Percentiles rank a stretch among this genome's conserved stretches.
Evolutionary conservation across 1,140 invertebrate genomes (phyloP).

Genomic region (Spodoptera frugiperda): DNA sequence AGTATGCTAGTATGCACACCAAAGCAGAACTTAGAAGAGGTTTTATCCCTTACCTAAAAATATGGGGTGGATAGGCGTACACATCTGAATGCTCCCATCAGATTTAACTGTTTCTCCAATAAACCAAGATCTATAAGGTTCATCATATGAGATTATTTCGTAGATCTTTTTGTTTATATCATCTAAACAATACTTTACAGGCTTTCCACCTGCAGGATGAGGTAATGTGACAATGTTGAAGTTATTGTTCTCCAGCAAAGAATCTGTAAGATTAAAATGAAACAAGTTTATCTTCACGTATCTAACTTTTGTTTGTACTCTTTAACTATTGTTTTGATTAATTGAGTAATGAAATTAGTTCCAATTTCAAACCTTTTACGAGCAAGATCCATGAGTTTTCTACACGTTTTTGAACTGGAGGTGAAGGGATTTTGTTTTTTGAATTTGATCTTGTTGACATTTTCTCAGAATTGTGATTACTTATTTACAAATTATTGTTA

Average conservation of each 20-base stretch:
- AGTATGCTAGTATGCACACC: no score
- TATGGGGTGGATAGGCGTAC: constrained; percentile 90
- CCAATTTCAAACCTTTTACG: constrained; percentile 86
- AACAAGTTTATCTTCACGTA: constrained; percentile 44
- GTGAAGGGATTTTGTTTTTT: constrained; percentile 53
- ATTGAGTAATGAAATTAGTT: neutral
- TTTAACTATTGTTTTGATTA: no score
- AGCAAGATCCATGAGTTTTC: constrained; percentile 89
- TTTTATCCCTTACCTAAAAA: constrained; percentile 87
- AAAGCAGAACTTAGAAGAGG: no score
- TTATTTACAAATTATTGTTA: no score
- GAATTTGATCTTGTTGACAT: constrained; percentile 71
- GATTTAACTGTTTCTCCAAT: constrained; percentile 88
- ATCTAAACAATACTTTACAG: constrained; percentile 88
- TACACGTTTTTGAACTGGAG: constrained; percentile 59
- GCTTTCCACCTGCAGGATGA: constrained; percentile 88
- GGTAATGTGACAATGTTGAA: constrained; percentile 91
- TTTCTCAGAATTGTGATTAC: neutral
- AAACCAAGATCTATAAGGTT: constrained; percentile 61
- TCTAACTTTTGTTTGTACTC: neutral
- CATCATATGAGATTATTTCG: constrained; percentile 86
- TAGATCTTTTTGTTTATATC: constrained; percentile 84
- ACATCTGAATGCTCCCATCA: constrained; percentile 90
- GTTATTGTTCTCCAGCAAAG: constrained; percentile 87
- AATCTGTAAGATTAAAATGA: constrained; percentile 76